phyloP scores from a whole-genome alignment of 2,888 invertebrate species.

The Lasioglossum zephyrum region DNA sequence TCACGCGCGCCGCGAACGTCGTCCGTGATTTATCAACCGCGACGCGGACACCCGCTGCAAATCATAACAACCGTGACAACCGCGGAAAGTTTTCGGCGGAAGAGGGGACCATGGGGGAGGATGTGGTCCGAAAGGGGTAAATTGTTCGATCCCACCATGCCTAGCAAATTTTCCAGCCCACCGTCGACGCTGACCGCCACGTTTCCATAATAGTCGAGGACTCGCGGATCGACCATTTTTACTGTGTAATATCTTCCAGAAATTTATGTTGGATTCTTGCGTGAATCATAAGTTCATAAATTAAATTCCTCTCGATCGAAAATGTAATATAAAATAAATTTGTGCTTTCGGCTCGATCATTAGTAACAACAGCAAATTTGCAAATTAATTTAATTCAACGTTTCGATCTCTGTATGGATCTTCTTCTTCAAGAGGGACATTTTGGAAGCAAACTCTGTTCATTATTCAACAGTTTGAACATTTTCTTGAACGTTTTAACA shows the following conservation, averaged over 20 bases:
- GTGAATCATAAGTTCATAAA: too few relatives aligned
- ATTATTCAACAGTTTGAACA: too few relatives aligned
- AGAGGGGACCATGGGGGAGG: background rate
- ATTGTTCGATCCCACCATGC: constrained; percentile 2
- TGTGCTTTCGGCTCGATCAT: too few relatives aligned
- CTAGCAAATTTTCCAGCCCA: background rate
- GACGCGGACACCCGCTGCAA: constrained; percentile 44
- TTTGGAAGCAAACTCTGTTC: too few relatives aligned
- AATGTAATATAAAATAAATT: too few relatives aligned
- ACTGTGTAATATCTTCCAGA: background rate
- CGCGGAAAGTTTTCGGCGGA: constrained; percentile 47
- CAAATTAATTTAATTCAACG: too few relatives aligned
- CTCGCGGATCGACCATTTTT: too few relatives aligned
- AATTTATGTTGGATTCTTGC: background rate
- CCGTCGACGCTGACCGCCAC: background rate
- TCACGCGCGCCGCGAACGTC: constrained; percentile 43
- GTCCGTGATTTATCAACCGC: constrained; percentile 63
- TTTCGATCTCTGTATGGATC: too few relatives aligned
- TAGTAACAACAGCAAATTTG: too few relatives aligned
- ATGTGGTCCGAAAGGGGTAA: constrained; percentile 20
- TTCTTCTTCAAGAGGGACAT: too few relatives aligned
- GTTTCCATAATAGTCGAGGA: background rate
- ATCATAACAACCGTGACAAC: constrained; percentile 60
- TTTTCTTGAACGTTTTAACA: background rate
- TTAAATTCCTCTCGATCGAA: too few relatives aligned